Base-by-base conservation (phyloP, 1,140 invertebrate species). In the Physella acuta region DNA sequence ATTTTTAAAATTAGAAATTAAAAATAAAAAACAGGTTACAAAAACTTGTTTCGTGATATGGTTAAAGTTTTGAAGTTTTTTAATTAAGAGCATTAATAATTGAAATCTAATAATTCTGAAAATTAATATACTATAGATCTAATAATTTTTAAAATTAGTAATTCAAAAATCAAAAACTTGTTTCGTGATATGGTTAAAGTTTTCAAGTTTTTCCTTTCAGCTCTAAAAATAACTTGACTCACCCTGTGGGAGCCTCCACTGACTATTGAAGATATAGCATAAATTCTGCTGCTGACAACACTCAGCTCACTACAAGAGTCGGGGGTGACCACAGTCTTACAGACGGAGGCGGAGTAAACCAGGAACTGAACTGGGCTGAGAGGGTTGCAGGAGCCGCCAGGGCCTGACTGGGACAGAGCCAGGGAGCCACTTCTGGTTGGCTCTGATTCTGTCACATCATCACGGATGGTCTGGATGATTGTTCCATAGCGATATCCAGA, bases 331-430 rank as follows among this genome's bases (percentile, higher is more conserved):
- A 20, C 51, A 16, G 67, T 66, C 11, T 58, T 61, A 53, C 78
- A 79, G 16, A 62, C 36, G 28, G 73, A 52, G 20, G 72, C 28
- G 0, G 70, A 30, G 37, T 78, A 70, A 24, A 64, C 68, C 34
- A 77, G 65, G 52, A 74, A 80, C 2, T 39, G 63, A 8, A 80
- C 77, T 11, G 78, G 77, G 16, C 72, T 71, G 14, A 73, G 72
- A 26, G 44, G 44, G 16, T 76, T 44, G 34, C 78, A 80, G n/a
- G 65, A 28, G 17, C 74, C 78, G 17, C 58, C 72, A 2, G 74
- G 28, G 5, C 55, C 59, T 1, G 31, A 62, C 59, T 76, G 76
- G 3, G 78, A 73, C 26, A 80, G 53, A 8, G 74, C 56, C 1
- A 80, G 69, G 34, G 61, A 66, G 0, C 76, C 78, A 3, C 24